phyloP scores from a whole-genome alignment of 2,888 invertebrate species.

The Branchipolynoe longqiensis region DNA sequence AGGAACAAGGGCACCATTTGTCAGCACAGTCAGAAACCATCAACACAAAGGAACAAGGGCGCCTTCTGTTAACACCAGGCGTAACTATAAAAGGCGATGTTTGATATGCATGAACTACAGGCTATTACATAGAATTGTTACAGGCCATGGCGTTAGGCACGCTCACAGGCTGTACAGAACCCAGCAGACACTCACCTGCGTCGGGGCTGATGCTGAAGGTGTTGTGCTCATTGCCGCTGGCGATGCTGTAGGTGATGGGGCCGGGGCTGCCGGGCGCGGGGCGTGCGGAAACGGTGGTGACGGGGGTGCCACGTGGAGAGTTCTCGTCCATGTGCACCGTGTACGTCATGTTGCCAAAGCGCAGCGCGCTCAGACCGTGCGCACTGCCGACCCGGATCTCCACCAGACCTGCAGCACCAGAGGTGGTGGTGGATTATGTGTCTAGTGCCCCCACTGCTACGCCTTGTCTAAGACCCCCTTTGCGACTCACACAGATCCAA shows the following conservation, averaged over 20 bases:
- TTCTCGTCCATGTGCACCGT: slow-evolving; percentile 88
- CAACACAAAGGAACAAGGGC: no score
- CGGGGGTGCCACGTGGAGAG: slow-evolving; percentile 90
- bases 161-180: background rate
- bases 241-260: slow-evolving; percentile 72
- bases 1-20: no score
- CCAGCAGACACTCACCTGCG: slow-evolving; percentile 13
- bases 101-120: no score
- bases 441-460: background rate
- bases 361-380: slow-evolving; percentile 84
- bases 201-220: slow-evolving; percentile 64
- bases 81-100: no score
- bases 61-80: no score
- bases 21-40: no score
- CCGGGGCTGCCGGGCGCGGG: slow-evolving; percentile 59
- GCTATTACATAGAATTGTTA: no score
- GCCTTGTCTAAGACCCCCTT: background rate
- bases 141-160: background rate
- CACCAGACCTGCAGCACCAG: slow-evolving; percentile 85
- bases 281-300: slow-evolving; percentile 86
- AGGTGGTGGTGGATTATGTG: background rate
- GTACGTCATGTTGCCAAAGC: slow-evolving; percentile 90
- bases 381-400: slow-evolving; percentile 93
- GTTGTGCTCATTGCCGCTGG: slow-evolving; percentile 66
- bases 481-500: background rate